These are phyloP conservation scores for Nannobrachium achirus DNA, from an alignment of 2,113 vertebrate species.

Conservation along the genomic window DNA sequence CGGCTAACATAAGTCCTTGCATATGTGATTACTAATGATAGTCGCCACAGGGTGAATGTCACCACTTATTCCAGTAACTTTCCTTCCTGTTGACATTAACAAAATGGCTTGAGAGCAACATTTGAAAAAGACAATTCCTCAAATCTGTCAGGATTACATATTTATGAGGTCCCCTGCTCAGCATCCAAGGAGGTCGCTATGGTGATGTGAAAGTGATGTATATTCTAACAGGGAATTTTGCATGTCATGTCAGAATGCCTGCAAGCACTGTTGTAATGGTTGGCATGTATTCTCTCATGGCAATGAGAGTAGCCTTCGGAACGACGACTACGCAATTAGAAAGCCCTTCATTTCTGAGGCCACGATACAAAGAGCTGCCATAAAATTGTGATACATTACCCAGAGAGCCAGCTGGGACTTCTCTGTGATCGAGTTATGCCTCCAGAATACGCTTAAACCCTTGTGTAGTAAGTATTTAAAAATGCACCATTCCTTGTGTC, in stretches of 20 bases:
- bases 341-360: constrained; percentile 69
- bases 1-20: constrained; percentile 45
- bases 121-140: constrained; percentile 76
- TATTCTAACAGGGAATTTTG: constrained; percentile 76
- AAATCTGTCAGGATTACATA: constrained; percentile 80
- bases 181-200: constrained; percentile 77
- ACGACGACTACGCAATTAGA: constrained; percentile 76
- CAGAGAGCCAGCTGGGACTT: too few relatives aligned
- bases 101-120: constrained; percentile 75
- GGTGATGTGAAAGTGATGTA: constrained; percentile 75
- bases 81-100: constrained; percentile 80
- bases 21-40: constrained; percentile 74
- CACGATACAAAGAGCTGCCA: constrained; percentile 67
- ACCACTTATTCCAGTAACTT: constrained; percentile 74
- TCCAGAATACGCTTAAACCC: constrained; percentile 45
- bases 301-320: constrained; percentile 53
- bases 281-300: constrained; percentile 47
- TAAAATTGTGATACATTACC: constrained; percentile 62
- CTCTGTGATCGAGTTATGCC: constrained; percentile 53
- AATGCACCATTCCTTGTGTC: too few relatives aligned
- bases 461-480: too few relatives aligned
- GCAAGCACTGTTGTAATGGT: constrained; percentile 67
- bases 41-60: constrained; percentile 69
- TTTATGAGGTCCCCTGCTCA: constrained; percentile 77
- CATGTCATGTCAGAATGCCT: constrained; percentile 63